Evolutionary conservation across 2,113 vertebrate genomes (phyloP), one percentile per base, ranked within the genome.

Genomic region (Tonatia bakeri): DNA sequence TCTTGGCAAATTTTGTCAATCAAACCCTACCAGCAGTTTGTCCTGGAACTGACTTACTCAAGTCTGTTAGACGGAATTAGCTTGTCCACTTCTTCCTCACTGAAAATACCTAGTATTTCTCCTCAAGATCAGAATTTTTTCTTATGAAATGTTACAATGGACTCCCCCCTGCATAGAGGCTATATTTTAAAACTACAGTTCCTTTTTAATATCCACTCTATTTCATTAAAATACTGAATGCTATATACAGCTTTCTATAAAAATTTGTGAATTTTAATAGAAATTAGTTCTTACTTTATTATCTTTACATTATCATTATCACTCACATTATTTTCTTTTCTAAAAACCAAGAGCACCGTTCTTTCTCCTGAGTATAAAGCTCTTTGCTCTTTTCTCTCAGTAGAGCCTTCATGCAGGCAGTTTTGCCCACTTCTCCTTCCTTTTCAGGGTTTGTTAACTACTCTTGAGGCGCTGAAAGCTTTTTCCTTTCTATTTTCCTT

Each of bases 1-100:
- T 99, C 98, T 82, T 98, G 97, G 93, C 97, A 98, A 97, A 99
- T 99, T 93, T 99, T 95, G 13, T 99, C 98, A 86, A 98, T 99
- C 94, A 99, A 99, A 98, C 98, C 98, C 86, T 97, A 98, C 98
- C 98, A 98, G 96, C 89, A 98, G 95, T 98, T 99, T 94, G 99
- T 98, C 96, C 98, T 98, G 36, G 97, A 98, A 96, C 98, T 98
- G 87, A 98, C 97, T 82, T 98, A 94, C 70, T 98, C 97, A 80
- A 99, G 96, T 50, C 91, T 98, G 90, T 45, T 97, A 12, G 98
- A 99, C 38, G 98, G 96, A 95, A 99, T 95, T 4, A 98, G 98
- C 96, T 89, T 98, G 65, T 98, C 98, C 73, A 97, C 88, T 91
- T 99, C 98, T 43, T 98, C 98, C 96, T 98, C 98, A 50, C 80